Conservation (phyloP, 2,888 invertebrate genomes). For the Eurytoma adleriae region DNA sequence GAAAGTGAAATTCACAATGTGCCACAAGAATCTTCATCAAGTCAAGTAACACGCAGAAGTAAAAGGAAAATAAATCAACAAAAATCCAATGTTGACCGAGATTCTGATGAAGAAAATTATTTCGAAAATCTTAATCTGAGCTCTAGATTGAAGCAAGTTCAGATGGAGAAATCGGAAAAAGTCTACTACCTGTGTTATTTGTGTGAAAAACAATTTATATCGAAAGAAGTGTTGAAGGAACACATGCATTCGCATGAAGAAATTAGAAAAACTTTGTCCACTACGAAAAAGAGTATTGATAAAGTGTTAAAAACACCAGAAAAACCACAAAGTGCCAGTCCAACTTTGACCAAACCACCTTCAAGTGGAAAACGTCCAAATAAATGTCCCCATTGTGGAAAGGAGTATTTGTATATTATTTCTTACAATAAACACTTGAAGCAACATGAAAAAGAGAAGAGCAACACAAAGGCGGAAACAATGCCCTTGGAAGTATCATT, state of each 20-base stretch:
- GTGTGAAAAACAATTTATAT: slow-evolving; percentile 72
- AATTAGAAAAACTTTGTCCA: slow-evolving; percentile 67
- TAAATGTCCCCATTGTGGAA: slow-evolving; percentile 73
- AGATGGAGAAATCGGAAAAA: slow-evolving; percentile 67
- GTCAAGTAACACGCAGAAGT: slow-evolving; percentile 31
- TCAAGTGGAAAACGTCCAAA: slow-evolving; percentile 71
- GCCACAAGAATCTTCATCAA: slow-evolving; percentile 12
- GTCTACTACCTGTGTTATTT: slow-evolving; percentile 71
- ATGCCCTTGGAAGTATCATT: slow-evolving; percentile 65
- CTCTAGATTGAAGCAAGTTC: slow-evolving; percentile 68
- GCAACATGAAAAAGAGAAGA: slow-evolving; percentile 70
- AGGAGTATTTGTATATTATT: slow-evolving; percentile 73
- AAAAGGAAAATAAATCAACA: slow-evolving; percentile 44
- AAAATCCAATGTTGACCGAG: slow-evolving; percentile 54
- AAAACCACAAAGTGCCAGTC: slow-evolving; percentile 23
- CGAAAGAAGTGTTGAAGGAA: slow-evolving; percentile 71
- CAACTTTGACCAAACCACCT: slow-evolving; percentile 53
- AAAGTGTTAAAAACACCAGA: slow-evolving; percentile 45
- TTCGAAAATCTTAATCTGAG: slow-evolving; percentile 73
- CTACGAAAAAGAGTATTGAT: slow-evolving; percentile 60
- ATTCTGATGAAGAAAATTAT: slow-evolving; percentile 71
- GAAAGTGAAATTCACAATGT: not conserved
- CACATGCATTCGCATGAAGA: slow-evolving; percentile 74
- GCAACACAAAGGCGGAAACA: slow-evolving; percentile 59
- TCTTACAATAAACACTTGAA: slow-evolving; percentile 73